Evolutionary conservation across 2,113 vertebrate genomes (phyloP), one percentile per base, ranked within the genome.

Genomic region (Megaceryle maxima): DNA sequence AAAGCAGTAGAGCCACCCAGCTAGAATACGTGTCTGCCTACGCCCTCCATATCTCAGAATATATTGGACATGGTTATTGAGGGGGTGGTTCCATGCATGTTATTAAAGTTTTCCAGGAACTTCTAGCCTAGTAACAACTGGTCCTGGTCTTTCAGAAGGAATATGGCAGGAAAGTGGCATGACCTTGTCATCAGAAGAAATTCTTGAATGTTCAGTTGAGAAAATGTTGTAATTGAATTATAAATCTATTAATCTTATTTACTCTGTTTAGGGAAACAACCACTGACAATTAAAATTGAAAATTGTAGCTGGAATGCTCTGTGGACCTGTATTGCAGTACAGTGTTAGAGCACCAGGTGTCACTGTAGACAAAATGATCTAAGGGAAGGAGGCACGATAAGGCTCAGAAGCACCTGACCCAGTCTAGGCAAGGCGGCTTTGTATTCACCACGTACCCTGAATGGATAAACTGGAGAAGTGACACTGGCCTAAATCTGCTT

Each of bases 241-340:
- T 5, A 53, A 57, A 21, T n/a, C 26, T 70, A 1, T 87, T 73
- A 41, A 16, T 82, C 75, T 69, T 60, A 31, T 37, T 31, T 86
- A 28, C 8, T 29, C 21, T 2, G 1, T 28, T 24, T 33, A 56
- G 11, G 28, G 55, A 75, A 84, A 53, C 28, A 79, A 22, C 11
- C 29, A 25, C 10, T 33, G 76, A 63, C 21, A 66, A 6, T 13
- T 50, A 17, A 39, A 48, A 10, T 2, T 28, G 44, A 43, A 11
- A 62, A 12, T 1, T 24, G 29, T 18, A 60, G 20, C 56, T 56
- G 73, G n/a, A 24, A 13, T 25, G 0, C 10, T 16, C 50, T 2
- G 4, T 18, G 48, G 57, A 0, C 28, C 1, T 6, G 0, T 4
- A 0, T 8, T 72, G 81, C 91, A 79, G 2, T 51, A 2, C 33